These are phyloP conservation scores for Hylomyscus alleni DNA, from an alignment of 2,797 vertebrate species.

Conservation along the genomic window DNA sequence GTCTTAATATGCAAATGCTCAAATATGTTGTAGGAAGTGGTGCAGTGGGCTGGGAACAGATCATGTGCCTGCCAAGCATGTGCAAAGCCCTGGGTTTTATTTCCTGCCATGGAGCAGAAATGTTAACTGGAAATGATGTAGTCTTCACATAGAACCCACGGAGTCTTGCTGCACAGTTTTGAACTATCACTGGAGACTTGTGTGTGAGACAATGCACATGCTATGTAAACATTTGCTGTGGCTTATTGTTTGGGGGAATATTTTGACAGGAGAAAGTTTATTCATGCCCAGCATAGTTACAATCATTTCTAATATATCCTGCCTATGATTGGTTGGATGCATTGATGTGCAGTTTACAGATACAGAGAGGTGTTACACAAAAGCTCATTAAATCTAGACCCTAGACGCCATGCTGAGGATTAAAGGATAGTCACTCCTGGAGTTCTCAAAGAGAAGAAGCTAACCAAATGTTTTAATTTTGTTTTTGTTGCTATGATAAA, in stretches of 20 bases:
- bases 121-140: background rate
- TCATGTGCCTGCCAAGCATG: background rate
- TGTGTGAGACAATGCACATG: background rate
- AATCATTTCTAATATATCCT: background rate
- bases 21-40: background rate
- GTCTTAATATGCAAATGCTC: background rate
- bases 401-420: background rate
- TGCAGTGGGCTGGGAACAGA: too few relatives aligned
- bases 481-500: background rate
- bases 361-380: background rate
- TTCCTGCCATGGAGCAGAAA: background rate
- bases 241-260: background rate
- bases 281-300: background rate
- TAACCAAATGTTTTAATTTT: background rate
- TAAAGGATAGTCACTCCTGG: background rate
- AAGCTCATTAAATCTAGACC: background rate
- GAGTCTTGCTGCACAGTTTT: background rate
- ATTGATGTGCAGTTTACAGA: background rate
- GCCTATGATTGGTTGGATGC: background rate
- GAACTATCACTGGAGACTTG: background rate
- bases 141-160: background rate
- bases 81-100: background rate
- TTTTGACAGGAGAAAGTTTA: background rate
- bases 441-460: background rate
- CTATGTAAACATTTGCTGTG: background rate